Evolutionary conservation across 2,113 vertebrate genomes (phyloP), one percentile per base, ranked within the genome.

Genomic region (Artemisiospiza belli): DNA sequence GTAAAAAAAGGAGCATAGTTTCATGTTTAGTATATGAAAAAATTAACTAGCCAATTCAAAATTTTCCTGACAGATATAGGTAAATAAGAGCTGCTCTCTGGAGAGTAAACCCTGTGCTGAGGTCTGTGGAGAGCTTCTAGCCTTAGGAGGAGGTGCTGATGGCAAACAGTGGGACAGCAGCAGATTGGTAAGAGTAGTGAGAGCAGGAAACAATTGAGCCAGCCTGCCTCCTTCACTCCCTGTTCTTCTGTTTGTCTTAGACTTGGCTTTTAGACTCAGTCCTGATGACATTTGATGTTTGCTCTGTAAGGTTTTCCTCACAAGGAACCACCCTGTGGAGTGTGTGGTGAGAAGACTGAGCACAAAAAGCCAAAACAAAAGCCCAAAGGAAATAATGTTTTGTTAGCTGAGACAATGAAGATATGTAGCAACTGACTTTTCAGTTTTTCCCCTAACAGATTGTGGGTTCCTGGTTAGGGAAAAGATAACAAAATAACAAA

Each of bases 301-400:
- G 33, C 54, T 81, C 57, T 67, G 14, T 49, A 51, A 67, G 69
- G 12, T n/a, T 90, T 90, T 88, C 49, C 75, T 76, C 46, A 47
- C 15, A 57, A 86, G 57, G 15, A 86, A 7, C 54, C 17, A n/a
- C 28, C 19, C n/a, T 58, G 12, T 11, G 8, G 59, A 90, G 22
- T 0, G 0, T 0, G 0, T 2, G 4, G 43, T 70, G 17, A 68
- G 43, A 59, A 72, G 69, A 17, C 47, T 59, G 52, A 59, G 30
- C 9, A 30, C 33, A 89, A 69, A 91, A 58, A 54, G 22, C 10
- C 35, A 8, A 85, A 92, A 27, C 39, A 83, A 85, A 79, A 30
- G 52, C 62, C 54, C 21, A 24, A 44, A 84, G 72, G 55, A 89
- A 92, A 37, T 64, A 55, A 35, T 37, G 28, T 78, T 93, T 85